phyloP scores from a whole-genome alignment of 2,888 invertebrate species.

The Campoplex nolae region DNA sequence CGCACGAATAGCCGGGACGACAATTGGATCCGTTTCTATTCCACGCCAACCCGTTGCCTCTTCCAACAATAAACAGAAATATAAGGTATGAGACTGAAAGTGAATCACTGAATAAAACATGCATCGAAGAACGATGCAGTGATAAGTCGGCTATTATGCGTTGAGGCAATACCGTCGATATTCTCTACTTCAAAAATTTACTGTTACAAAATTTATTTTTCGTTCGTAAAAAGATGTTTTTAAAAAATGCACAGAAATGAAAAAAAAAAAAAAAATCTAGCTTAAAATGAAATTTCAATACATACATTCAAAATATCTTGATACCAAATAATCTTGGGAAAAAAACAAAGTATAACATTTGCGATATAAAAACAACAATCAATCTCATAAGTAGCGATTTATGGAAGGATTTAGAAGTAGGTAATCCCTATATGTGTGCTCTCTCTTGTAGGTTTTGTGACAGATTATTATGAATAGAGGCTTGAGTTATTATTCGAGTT shows the following conservation, averaged over 20 bases:
- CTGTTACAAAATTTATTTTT: background rate
- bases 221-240: background rate
- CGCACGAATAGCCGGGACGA: background rate
- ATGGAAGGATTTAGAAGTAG: slow-evolving; percentile 33
- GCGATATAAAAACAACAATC: slow-evolving; percentile 1
- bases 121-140: slow-evolving; percentile 21
- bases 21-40: slow-evolving; percentile 19
- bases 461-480: slow-evolving; percentile 63
- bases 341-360: background rate
- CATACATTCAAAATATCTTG: background rate
- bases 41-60: slow-evolving; percentile 20
- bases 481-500: slow-evolving; percentile 66
- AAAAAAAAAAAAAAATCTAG: background rate
- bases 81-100: slow-evolving; percentile 3
- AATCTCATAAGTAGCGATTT: slow-evolving; percentile 25
- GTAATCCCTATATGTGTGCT: slow-evolving; percentile 46
- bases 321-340: background rate
- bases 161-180: background rate
- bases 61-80: slow-evolving; percentile 11
- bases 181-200: background rate
- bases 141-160: slow-evolving; percentile 27
- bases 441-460: slow-evolving; percentile 59
- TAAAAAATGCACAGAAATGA: background rate
- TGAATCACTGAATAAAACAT: slow-evolving; percentile 2
- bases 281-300: background rate